phyloP scores from a whole-genome alignment of 1,140 invertebrate species.

The Lepidostoma basale region DNA sequence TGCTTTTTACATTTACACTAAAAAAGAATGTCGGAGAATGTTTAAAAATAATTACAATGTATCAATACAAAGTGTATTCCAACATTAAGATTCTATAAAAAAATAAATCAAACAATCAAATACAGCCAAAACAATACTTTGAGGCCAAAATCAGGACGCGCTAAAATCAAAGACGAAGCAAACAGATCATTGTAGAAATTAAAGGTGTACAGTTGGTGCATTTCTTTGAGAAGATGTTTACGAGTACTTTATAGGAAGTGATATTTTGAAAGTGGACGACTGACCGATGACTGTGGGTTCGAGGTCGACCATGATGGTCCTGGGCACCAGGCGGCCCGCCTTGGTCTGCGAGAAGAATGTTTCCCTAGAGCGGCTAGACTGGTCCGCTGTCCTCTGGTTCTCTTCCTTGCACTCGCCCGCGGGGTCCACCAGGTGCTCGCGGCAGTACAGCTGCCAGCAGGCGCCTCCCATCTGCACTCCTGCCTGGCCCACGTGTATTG shows the following conservation, averaged over 20 bases:
- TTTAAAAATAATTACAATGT: too few species aligned
- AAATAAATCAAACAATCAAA: too few species aligned
- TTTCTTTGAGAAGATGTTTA: too few species aligned
- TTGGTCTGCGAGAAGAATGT: conserved; percentile 68
- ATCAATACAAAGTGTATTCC: too few species aligned
- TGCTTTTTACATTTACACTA: too few species aligned
- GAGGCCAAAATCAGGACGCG: too few species aligned
- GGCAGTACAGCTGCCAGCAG: conserved; percentile 81
- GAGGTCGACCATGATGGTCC: conserved; percentile 80
- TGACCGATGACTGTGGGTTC: conserved; percentile 75
- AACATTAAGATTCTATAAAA: too few species aligned
- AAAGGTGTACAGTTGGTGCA: too few species aligned
- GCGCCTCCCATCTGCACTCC: conserved; percentile 87
- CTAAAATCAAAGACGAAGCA: too few species aligned
- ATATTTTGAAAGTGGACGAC: conserved; percentile 25
- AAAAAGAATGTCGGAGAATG: too few species aligned
- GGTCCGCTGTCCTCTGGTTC: conserved; percentile 40
- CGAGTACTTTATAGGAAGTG: background rate
- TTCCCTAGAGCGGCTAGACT: conserved; percentile 59
- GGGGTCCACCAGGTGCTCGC: conserved; percentile 81
- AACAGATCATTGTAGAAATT: too few species aligned
- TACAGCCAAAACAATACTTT: too few species aligned
- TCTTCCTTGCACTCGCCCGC: conserved; percentile 68
- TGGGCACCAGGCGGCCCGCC: conserved; percentile 74
- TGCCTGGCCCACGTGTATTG: conserved; percentile 83